Evolutionary conservation across 2,797 vertebrate genomes (phyloP), one percentile per base, ranked within the genome.

Genomic region (Perodicticus potto): DNA sequence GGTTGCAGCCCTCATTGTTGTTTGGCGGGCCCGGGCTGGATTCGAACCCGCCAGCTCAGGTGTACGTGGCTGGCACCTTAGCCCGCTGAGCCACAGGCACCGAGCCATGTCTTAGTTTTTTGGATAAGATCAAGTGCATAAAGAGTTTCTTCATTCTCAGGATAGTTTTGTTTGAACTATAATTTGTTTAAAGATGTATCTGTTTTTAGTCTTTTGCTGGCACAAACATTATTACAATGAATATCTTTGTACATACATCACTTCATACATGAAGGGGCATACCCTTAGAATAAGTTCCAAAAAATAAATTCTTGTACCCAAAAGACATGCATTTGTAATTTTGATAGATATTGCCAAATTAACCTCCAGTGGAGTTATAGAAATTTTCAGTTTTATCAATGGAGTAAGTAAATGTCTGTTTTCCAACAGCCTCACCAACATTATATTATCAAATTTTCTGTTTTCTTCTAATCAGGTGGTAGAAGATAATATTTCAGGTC

Each of bases 171-270:
- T 63, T 70, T 69, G 40, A 89, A 88, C 12, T 85, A 6, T 87
- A 57, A 83, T 69, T 84, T 82, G 74, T 63, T 94, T 87, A 93
- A 88, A 7, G n/a, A 89, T 40, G 23, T 57, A 55, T 53, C 53
- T 91, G 59, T 91, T 91, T 93, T 88, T 61, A 73, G 14, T 84
- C n/a, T 93, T 57, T 94, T 63, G 20, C 34, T 67, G 81, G 40
- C 43, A 81, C 16, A 88, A 67, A 67, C 84, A 80, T 73, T 17
- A 74, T 61, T 45, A 23, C 73, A 61, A 49, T 16, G 43, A 57
- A 85, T 80, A 73, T 14, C 12, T 57, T 73, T 94, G 34, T 80
- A 59, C 9, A 9, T 59, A 17, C 0, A 7, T 88, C 20, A 69
- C 85, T 91, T 88, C 57, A 92, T 16, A 70, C 9, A 57, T 19